Base-by-base conservation (phyloP, 2,888 invertebrate genomes). In the Drosophila anomalata region DNA sequence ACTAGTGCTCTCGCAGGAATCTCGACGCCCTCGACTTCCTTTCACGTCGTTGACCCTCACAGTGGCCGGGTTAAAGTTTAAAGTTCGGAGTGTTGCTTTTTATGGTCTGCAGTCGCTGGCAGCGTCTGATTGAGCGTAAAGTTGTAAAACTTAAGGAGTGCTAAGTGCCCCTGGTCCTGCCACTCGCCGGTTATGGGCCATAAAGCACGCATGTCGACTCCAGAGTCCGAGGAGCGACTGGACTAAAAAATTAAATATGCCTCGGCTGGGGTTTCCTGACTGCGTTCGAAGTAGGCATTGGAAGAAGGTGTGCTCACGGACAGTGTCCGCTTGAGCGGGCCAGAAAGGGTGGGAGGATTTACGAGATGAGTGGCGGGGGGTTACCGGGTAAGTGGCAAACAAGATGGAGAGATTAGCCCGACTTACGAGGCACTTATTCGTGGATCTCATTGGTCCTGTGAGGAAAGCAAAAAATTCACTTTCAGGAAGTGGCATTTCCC, bases 141-240 rank as follows among this genome's bases (percentile, higher is more conserved):
- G 83, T 88, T 88, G 81, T 84, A 65, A 88, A 84, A 84, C 87
- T 80, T 84, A 88, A 88, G 84, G 87, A 84, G 87, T 88, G 88
- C 84, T 74, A 87, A 84, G 84, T 81, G 87, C 81, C 69, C 8
- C n/a, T 47, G 12, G 36, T 46, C 42, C 50, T 55, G 31, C 54
- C 12, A 31, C 51, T 20, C 47, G 12, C 54, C 44, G 84, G 77
- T 79, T 86, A 86, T 75, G 81, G 84, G 63, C 84, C 69, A 86
- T 86, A 83, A 80, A 80, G 70, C 69, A 72, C 54, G 79, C 56
- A 61, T 66, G 76, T 51, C 53, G 56, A 12, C 20, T 22, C 39
- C 50, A 39, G 54, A 17, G n/a, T 48, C 26, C 9, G 9, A 33
- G 24, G 39, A 22, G 20, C 46, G 36, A 50, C n/a, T 57, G 39